A percentile compares a stretch with the other conserved stretches of the same genome.
Conservation (phyloP, 1,140 invertebrate species). For the Euwallacea similis region DNA sequence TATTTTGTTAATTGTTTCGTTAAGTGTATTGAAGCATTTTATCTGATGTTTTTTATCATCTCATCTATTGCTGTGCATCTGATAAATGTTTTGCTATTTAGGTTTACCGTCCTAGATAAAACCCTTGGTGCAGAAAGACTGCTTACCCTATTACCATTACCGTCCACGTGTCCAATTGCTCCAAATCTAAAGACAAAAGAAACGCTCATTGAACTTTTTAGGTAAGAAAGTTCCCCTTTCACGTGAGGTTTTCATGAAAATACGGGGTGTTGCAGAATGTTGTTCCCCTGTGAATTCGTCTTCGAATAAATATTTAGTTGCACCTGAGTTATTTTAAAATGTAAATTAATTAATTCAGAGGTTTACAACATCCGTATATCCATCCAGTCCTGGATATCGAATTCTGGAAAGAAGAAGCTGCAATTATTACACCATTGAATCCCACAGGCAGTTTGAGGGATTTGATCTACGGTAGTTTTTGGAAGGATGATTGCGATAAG, state of each 20-base stretch:
- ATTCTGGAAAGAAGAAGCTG: slow-evolving; percentile 61
- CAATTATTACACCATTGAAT: slow-evolving; percentile 81
- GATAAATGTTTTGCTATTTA: slow-evolving; percentile 14
- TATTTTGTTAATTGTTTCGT: too few relatives aligned
- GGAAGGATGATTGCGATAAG: slow-evolving; percentile 48
- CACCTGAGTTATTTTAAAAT: not conserved
- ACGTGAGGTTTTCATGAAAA: not conserved
- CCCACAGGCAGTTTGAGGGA: slow-evolving; percentile 84
- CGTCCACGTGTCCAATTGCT: slow-evolving; percentile 60
- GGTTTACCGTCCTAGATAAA: slow-evolving; percentile 78
- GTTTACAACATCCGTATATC: slow-evolving; percentile 89
- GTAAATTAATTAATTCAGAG: slow-evolving; percentile 50
- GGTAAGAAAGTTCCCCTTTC: slow-evolving; percentile 6
- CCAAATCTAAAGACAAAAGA: slow-evolving; percentile 58
- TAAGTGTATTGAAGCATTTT: too few relatives aligned
- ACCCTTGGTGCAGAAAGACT: slow-evolving; percentile 80
- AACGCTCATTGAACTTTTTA: slow-evolving; percentile 77
- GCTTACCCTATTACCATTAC: slow-evolving; percentile 73
- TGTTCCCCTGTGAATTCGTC: not conserved
- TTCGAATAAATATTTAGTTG: not conserved
- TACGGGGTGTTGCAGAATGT: not conserved
- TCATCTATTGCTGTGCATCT: too few relatives aligned
- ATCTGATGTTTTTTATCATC: too few relatives aligned
- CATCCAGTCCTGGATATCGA: slow-evolving; percentile 86
- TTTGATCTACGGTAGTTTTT: slow-evolving; percentile 67